Conservation (phyloP, 2,888 invertebrate genomes). For the Amphimallon solstitiale region DNA sequence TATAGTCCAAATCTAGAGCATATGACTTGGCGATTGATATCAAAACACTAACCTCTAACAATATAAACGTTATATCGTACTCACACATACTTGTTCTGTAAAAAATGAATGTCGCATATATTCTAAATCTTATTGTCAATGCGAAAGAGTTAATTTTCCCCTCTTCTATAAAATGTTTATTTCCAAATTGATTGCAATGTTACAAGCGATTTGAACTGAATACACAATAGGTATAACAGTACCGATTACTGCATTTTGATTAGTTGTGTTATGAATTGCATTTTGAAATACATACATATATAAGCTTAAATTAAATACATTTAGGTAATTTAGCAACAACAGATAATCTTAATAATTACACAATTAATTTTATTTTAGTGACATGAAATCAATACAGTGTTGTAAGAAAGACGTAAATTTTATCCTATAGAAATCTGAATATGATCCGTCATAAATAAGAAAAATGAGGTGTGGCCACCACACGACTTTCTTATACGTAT, state of each 20-base stretch:
- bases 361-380: too few species aligned
- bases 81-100: slow-evolving; percentile 17
- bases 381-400: too few species aligned
- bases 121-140: slow-evolving; percentile 2
- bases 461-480: too few species aligned
- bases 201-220: slow-evolving; percentile 18
- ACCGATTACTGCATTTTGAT: slow-evolving; percentile 11
- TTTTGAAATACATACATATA: too few species aligned
- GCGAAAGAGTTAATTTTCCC: slow-evolving; percentile 4
- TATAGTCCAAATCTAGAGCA: slow-evolving; percentile 18
- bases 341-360: too few species aligned
- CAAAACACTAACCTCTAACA: neutral
- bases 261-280: neutral
- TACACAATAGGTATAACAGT: slow-evolving; percentile 6
- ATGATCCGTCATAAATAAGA: too few species aligned
- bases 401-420: too few species aligned
- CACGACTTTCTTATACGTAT: too few species aligned
- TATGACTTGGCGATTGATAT: neutral
- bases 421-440: too few species aligned
- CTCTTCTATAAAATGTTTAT: slow-evolving; percentile 13
- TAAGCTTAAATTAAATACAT: too few species aligned
- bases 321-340: too few species aligned
- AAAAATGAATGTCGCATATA: neutral
- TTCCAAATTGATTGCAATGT: slow-evolving; percentile 19
- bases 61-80: slow-evolving; percentile 8